Evolutionary conservation across 2,888 invertebrate genomes (phyloP).

Genomic region (Lithophane socia): DNA sequence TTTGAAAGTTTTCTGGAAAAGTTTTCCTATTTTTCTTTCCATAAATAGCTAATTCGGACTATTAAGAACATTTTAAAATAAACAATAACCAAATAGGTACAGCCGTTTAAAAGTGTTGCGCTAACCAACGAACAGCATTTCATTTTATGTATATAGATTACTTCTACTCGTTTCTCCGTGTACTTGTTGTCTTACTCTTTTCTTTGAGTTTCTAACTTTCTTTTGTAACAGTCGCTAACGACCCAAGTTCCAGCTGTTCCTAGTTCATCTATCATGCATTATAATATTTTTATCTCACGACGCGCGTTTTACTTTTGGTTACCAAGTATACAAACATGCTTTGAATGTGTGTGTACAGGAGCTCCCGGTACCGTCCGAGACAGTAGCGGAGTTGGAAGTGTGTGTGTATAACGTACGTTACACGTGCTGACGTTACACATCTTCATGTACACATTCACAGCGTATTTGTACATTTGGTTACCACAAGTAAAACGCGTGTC

Average conservation of each 20-base stretch:
- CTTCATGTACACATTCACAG: background rate
- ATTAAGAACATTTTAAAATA: background rate
- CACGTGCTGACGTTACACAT: background rate
- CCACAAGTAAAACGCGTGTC: background rate
- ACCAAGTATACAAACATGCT: background rate
- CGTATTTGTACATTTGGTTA: background rate
- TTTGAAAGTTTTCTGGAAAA: background rate
- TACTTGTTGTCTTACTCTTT: background rate
- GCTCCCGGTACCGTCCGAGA: background rate
- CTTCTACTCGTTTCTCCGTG: background rate
- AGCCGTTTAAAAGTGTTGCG: background rate
- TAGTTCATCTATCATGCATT: background rate
- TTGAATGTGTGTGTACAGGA: background rate
- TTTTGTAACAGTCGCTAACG: background rate
- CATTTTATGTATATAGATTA: background rate
- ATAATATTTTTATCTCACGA: too few species aligned
- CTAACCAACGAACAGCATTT: background rate
- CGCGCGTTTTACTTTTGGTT: too few species aligned
- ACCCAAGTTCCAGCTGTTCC: background rate
- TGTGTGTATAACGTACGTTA: background rate
- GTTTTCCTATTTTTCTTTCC: background rate
- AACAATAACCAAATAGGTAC: background rate
- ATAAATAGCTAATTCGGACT: background rate
- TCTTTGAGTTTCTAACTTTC: background rate
- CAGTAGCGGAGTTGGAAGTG: background rate